These are phyloP conservation scores for Psylliodes chrysocephalus DNA, from an alignment of 2,888 invertebrate species.

Conservation along the genomic window DNA sequence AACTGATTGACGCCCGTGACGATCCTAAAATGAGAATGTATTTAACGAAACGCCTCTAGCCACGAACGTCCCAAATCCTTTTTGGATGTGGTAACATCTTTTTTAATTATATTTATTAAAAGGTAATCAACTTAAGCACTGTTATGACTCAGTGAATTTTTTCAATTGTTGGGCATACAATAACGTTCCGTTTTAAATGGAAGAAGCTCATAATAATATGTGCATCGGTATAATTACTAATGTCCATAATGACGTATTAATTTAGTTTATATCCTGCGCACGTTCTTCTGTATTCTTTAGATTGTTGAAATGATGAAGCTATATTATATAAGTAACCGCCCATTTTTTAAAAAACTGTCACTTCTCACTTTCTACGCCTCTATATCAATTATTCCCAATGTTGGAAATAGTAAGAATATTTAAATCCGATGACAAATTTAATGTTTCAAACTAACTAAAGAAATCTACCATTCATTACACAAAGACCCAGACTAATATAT, in stretches of 20 bases:
- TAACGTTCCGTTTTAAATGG: conserved; percentile 1
- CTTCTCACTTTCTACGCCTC: too few relatives aligned
- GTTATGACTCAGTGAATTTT: conserved; percentile 43
- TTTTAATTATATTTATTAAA: conserved; percentile 42
- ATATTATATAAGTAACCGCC: too few relatives aligned
- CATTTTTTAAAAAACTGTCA: too few relatives aligned
- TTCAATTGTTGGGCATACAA: conserved; percentile 25
- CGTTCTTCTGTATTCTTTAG: too few relatives aligned
- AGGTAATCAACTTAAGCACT: conserved; percentile 42
- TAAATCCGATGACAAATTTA: too few relatives aligned
- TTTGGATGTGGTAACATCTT: conserved; percentile 37
- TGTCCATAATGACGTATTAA: neutral
- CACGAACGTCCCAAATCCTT: conserved; percentile 17
- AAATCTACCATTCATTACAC: too few relatives aligned
- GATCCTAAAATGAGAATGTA: conserved; percentile 27
- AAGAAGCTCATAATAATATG: neutral
- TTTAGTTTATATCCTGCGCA: too few relatives aligned
- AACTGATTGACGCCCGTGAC: conserved; percentile 29
- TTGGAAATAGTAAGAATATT: too few relatives aligned
- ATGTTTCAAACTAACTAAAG: too few relatives aligned
- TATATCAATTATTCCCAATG: too few relatives aligned
- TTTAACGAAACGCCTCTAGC: conserved; percentile 26
- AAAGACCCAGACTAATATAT: too few relatives aligned
- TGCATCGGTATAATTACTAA: neutral
- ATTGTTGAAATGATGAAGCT: too few relatives aligned